Evolutionary conservation across 1,140 invertebrate species (phyloP), one percentile per base, ranked within the genome.

Genomic region (Linepithema humile): DNA sequence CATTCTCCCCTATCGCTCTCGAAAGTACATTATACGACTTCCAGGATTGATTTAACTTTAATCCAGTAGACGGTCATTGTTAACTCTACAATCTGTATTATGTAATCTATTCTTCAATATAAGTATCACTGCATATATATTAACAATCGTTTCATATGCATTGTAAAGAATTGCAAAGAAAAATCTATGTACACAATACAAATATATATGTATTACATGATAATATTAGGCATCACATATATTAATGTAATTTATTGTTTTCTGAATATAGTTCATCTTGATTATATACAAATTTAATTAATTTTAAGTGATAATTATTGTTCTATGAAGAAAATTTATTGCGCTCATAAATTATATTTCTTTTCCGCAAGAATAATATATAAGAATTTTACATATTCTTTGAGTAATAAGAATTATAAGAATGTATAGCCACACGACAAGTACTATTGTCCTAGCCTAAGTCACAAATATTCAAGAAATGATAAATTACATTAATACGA

Each of bases 1-100:
- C 87, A 88, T 88, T 88, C 62, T 57, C 70, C 64, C 48, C 70
- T 48, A 38, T 23, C 83, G 35, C 64, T 57, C 77, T 17, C 53
- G 73, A 72, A 88, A 88, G 73, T 72, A 69, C 74, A 85, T 80
- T 80, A 80, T 70, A 55, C 64, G 75, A 80, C 75, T 80, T 55
- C 48, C 35, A 69, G 75, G 40, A 69, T 69, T 80, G 75, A 80
- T 80, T 80, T 80, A 80, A 70, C 75, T 80, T 85, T 82, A 85
- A 84, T 72, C 82, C 82, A 26, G 29, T 59, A 64, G 78, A 78
- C 43, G 23, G 17, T 40, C 69, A 72, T 69, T 72, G 75, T 80
- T 74, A 74, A 72, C 48, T 73, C 38, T 45, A 29, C 60, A 9
- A 12, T 45, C 15, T 45, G 43, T 45, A 15, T 45, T 45, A 15